These are phyloP conservation scores for Salmo trutta DNA, from an alignment of 2,797 vertebrate species.

Conservation along the genomic window DNA sequence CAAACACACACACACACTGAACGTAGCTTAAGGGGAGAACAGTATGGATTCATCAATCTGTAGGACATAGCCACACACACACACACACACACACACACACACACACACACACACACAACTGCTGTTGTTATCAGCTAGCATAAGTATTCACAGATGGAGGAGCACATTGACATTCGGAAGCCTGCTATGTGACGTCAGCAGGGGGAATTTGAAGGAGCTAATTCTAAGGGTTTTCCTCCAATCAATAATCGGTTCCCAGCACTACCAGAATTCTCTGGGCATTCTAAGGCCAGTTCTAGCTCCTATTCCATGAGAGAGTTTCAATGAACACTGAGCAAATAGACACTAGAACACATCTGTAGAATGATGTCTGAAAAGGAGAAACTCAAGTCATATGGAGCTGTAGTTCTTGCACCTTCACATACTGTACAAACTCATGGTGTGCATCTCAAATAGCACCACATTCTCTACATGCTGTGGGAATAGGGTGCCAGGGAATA, in stretches of 20 bases:
- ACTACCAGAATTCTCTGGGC: not conserved
- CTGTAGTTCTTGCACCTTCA: not conserved
- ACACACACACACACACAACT: not conserved
- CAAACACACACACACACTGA: slow-evolving; percentile 20
- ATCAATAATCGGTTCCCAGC: not conserved
- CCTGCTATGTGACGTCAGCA: not conserved
- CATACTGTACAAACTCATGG: not conserved
- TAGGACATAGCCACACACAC: slow-evolving; percentile 20
- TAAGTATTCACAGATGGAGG: not conserved
- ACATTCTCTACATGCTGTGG: too few relatives aligned
- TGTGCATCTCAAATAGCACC: not conserved
- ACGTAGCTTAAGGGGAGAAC: slow-evolving; percentile 53
- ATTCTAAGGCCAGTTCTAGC: not conserved
- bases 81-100: not conserved
- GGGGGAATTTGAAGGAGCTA: not conserved
- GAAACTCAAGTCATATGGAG: not conserved
- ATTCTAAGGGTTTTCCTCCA: not conserved
- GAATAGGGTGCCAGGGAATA: too few relatives aligned
- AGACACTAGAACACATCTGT: not conserved
- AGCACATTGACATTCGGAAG: not conserved
- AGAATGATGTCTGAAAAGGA: not conserved
- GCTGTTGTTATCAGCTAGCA: not conserved
- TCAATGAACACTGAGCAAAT: not conserved
- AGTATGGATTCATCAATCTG: slow-evolving; percentile 56
- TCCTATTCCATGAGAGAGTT: not conserved